Base-by-base conservation (phyloP, 2,113 vertebrate genomes). In the Pluvianellus socialis region DNA sequence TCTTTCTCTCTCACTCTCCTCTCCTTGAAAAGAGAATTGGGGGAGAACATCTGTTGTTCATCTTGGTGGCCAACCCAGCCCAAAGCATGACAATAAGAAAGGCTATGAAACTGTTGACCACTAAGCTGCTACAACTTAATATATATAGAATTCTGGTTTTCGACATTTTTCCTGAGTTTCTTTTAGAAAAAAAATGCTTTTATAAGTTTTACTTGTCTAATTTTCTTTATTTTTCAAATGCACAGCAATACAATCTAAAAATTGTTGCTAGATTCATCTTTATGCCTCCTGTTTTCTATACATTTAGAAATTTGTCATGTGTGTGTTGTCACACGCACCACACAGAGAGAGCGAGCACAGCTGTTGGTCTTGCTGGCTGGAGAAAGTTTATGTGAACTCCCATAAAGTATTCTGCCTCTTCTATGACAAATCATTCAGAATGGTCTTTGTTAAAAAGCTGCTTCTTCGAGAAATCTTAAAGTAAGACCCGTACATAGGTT, bases 171-270 rank as follows among this genome's bases (percentile, higher is more conserved):
- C 66, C 62, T 40, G 49, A 44, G 47, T 55, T 95, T 96, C 40
- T 62, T 55, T 44, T 83, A 45, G 40, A 85, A 77, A 90, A 40
- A 28, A 50, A 66, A 71, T 88, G n/a, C 15, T 58, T 79, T 55
- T 47, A 59, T 50, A 35, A 56, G 90, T 47, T 85, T 71, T 86
- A 58, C 55, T 74, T 52, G 12, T 76, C 44, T 73, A 13, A 40
- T 86, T 56, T 27, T 23, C 21, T 94, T 75, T 90, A 62, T 86
- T 96, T 96, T 86, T 92, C 50, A 86, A 92, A 85, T 76, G 9
- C 14, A 55, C 28, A 79, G 26, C 73, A 72, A 73, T 35, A 8
- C 12, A 42, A 23, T 61, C 35, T 53, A 65, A 80, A 90, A 70
- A 53, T 24, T 15, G 7, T 3, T 4, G 5, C 27, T 61, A 13